Evolutionary conservation across 2,888 invertebrate genomes (phyloP), one percentile per base, ranked within the genome.

Genomic region (Formica aserva): DNA sequence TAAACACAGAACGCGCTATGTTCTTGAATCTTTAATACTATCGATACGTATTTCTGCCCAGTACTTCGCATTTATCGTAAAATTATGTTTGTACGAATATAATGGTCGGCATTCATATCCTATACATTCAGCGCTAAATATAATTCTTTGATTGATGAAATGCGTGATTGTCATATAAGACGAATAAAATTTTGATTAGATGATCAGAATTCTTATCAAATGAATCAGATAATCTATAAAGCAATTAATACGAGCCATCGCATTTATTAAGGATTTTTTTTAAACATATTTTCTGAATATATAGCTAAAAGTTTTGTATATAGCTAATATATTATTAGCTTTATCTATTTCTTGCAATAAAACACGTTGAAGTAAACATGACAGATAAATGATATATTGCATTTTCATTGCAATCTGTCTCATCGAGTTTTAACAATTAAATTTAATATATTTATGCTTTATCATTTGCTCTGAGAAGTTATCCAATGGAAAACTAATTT

Each of bases 81-180:
- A 38, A 45, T 26, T 15, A 3, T 41, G 32, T 45, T 45, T 22
- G 26, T 38, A 6, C 11, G 60, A 62, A 26, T 72, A 48, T 72
- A 80, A 80, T 72, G 15, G 35, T 18, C 32, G 35, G 22, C 35
- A 78, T 80, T 80, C 60, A 80, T 35, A 48, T 72, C 32, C 15
- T n/a, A 22, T 41, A 18, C 15, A 22, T 57, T 57, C 35, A n/a
- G 26, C 9, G n/a, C 18, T 77, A 41, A 75, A 52, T 55, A 69
- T 29, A 41, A 29, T 15, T 9, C 60, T 78, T 69, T 32, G 60
- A 32, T 22, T 4, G 6, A 13, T 67, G 55, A 67, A 67, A 67
- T 76, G 32, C 55, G 1, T 13, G 76, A 66, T 52, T 32, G 26
- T 65, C 18, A 11, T 26, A 9, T 11, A 48, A 55, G 9, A 55